These are phyloP conservation scores for Candidula unifasciata DNA, from an alignment of 2,888 invertebrate genomes.

Conservation along the genomic window DNA sequence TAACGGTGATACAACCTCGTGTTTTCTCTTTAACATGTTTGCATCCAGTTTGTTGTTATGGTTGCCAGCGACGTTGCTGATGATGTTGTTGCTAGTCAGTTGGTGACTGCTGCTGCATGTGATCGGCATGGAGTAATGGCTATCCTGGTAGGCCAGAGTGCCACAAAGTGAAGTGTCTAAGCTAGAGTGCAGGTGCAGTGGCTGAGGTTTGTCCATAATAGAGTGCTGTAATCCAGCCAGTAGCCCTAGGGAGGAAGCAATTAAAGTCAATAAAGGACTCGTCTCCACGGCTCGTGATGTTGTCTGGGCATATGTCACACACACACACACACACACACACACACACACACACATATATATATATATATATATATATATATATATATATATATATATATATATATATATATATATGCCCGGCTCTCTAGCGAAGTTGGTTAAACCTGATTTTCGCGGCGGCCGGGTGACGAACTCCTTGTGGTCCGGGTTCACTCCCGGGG, in stretches of 20 bases:
- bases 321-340: no score
- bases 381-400: no score
- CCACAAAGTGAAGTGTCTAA: background rate
- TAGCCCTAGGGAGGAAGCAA: background rate
- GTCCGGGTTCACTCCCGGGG: no score
- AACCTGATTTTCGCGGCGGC: no score
- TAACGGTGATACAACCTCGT: conserved; percentile 6
- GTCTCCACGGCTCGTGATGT: no score
- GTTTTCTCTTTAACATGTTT: background rate
- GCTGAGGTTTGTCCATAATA: conserved; percentile 10
- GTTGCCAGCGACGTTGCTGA: background rate
- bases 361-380: no score
- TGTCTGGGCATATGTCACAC: no score
- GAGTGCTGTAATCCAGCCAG: background rate
- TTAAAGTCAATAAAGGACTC: no score
- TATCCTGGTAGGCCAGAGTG: background rate
- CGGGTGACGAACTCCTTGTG: no score
- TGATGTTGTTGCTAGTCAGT: background rate
- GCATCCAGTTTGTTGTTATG: background rate
- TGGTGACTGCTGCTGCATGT: background rate
- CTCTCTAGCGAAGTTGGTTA: no score
- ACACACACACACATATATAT: no score
- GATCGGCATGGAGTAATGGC: background rate
- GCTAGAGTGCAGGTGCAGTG: background rate
- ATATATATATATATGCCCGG: no score